Conservation (phyloP, 2,797 vertebrate genomes). For the Periophthalmus magnuspinnatus region DNA sequence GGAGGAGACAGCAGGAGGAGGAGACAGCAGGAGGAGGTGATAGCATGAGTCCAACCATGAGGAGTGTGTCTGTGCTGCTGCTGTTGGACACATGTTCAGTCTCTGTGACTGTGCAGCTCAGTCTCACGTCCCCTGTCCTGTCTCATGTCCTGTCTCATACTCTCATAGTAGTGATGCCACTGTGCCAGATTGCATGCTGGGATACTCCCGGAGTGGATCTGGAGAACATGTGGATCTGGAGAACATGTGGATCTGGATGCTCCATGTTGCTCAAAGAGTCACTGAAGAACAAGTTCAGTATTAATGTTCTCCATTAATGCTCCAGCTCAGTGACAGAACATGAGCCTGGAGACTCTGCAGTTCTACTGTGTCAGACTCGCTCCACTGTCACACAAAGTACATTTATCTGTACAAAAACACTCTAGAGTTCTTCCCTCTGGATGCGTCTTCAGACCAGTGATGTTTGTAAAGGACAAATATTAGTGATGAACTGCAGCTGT, state of each 20-base stretch:
- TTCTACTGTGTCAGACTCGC: not conserved
- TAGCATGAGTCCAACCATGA: no score
- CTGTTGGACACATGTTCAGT: constrained; percentile 5
- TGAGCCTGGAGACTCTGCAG: not conserved
- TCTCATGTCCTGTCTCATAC: constrained; percentile 2
- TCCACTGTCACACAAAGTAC: no score
- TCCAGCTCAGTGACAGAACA: not conserved
- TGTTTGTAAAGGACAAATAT: no score
- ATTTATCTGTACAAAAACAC: no score
- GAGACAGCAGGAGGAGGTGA: no score
- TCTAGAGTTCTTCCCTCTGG: no score
- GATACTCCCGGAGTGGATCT: constrained; percentile 16
- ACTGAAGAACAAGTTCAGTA: constrained; percentile 1
- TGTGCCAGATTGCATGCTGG: constrained; percentile 1
- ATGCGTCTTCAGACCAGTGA: no score
- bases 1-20: no score
- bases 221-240: not conserved
- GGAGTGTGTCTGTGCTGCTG: not conserved
- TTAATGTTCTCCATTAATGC: not conserved
- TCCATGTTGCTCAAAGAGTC: not conserved
- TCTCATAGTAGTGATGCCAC: not conserved
- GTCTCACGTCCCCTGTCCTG: no score
- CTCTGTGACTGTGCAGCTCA: constrained; percentile 40
- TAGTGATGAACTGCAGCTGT: no score
- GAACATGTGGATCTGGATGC: no score